Base-by-base conservation (phyloP, 2,888 invertebrate genomes). In the Drosophila trichaetosa region DNA sequence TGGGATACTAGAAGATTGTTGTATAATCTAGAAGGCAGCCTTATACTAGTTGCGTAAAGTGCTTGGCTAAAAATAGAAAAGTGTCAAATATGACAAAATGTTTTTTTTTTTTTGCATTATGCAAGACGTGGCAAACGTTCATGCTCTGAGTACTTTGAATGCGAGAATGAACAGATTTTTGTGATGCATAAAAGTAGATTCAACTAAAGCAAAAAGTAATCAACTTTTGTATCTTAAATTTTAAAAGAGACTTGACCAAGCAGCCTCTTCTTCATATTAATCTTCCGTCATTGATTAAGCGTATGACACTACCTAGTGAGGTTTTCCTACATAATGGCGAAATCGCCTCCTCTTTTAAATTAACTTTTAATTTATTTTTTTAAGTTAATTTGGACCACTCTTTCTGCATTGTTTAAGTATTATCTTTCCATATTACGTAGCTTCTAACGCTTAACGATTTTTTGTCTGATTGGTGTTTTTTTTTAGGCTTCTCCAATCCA, bases 81-180 rank as follows among this genome's bases (percentile, higher is more conserved):
- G 8, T 80, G 80, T 80, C 73, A 76, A 80, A 66, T 52, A 63
- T 73, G 80, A 69, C 73, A 76, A 66, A 13, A 56, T 24, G 21
- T 4, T 36, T 34, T 7, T 57, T 54, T 57, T 54, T 42, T 46
- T 59, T 46, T 63, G 8, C 46, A 29, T 77, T 80, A 78, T 63
- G 78, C 46, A 78, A 76, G 46, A 36, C 27, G 7, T 33, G 46
- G 18, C 36, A 27, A 54, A 27, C 31, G 31, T 57, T 34, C 46
- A 4, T 8, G 4, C 40, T 56, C 11, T 53, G 21, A 29, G 27
- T 40, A 24, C 29, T 46, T 21, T 18, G 53, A 53, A 13, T 16
- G 24, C 46, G 46, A 16, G 8, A 24, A 24, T 24, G 8, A 46
- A 24, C 24, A 8, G 16, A 8, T 46, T 24, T 8, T 46, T 16